A percentile compares a stretch with the other conserved stretches of the same genome.
Evolutionary conservation across 2,113 vertebrate species (phyloP).

Genomic region (human (Homo sapiens)): DNA sequence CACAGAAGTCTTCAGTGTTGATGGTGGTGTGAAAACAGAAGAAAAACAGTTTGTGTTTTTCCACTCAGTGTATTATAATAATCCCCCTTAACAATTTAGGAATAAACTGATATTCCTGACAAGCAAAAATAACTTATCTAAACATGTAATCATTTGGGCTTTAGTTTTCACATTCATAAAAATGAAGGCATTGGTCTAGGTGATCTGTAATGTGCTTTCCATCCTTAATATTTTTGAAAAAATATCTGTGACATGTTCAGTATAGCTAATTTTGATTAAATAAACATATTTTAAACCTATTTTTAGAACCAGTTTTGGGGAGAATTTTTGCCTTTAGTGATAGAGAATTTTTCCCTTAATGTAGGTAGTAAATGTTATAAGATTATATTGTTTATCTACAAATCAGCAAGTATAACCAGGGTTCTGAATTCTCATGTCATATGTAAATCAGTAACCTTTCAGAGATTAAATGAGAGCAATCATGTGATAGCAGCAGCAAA

Average conservation of each 20-base stretch:
- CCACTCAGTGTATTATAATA: not conserved
- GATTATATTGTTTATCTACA: not conserved
- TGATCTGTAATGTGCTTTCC: not conserved
- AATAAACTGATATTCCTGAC: not conserved
- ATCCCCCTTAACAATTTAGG: not conserved
- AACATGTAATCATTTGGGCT: not conserved
- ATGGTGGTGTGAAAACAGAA: not conserved
- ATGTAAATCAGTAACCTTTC: not conserved
- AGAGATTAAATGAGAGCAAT: not conserved
- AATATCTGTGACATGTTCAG: not conserved
- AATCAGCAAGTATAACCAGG: not conserved
- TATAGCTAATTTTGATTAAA: not conserved
- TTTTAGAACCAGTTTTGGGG: not conserved
- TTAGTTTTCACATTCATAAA: not conserved
- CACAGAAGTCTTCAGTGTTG: not conserved
- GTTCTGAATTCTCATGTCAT: not conserved
- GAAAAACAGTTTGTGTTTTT: not conserved
- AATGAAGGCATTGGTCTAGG: not conserved
- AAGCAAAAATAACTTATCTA: not conserved
- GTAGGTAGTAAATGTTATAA: not conserved
- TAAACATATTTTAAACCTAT: not conserved
- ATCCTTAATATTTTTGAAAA: not conserved
- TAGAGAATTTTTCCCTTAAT: not conserved
- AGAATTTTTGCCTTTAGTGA: not conserved
- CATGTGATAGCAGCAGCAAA: not conserved